Conservation (phyloP, 2,113 vertebrate genomes). For the Amphilophus citrinellus region DNA sequence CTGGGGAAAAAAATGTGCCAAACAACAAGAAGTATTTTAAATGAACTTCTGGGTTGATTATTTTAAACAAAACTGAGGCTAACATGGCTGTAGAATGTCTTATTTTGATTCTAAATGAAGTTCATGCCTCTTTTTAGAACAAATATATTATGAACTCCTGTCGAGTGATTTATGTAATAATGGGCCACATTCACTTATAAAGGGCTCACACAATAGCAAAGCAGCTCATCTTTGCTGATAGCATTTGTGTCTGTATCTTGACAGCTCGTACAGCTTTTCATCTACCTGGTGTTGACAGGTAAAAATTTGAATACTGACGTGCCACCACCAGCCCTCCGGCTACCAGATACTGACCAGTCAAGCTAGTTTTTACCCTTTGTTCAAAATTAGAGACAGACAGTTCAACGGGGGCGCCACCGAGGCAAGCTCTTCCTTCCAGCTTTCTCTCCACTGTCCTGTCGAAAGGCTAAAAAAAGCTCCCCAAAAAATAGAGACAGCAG, state of each 20-base stretch:
- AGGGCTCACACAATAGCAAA: background rate
- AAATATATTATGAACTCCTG: background rate
- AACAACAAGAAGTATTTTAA: background rate
- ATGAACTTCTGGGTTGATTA: background rate
- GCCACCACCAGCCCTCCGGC: background rate
- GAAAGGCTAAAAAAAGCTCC: background rate
- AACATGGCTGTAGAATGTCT: background rate
- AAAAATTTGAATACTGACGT: background rate
- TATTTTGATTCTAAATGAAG: background rate
- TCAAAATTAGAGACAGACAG: background rate
- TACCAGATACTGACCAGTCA: background rate
- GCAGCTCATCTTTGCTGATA: background rate
- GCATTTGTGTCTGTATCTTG: background rate
- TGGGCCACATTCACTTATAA: background rate
- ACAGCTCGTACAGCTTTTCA: background rate
- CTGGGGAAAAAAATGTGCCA: background rate
- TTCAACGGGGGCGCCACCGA: background rate
- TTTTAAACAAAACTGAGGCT: background rate
- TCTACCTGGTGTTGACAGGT: constrained; percentile 4
- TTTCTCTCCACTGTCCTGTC: no score
- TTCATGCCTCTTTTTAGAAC: background rate
- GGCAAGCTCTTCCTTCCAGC: no score
- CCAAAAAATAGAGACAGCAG: background rate
- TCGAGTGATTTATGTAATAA: background rate
- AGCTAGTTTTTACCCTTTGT: background rate